Evolutionary conservation across 2,888 invertebrate species (phyloP), one percentile per base, ranked within the genome.

Genomic region (Polydesmus complanatus): DNA sequence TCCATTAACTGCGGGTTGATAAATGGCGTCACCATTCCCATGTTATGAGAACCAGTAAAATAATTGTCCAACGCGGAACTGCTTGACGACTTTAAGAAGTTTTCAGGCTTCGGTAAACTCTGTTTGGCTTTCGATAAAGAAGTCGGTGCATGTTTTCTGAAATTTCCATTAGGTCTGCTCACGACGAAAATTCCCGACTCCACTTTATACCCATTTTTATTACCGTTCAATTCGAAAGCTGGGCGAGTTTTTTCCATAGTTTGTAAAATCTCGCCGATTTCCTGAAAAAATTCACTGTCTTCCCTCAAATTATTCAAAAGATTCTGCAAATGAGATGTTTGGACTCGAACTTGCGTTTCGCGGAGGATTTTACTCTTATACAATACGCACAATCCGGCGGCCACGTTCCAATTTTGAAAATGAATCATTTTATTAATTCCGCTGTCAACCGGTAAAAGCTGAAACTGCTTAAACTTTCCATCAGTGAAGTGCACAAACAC

Each of bases 401-500:
- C 27, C 48, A 60, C 23, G 22, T 49, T 49, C 54, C 54, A 60
- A 23, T 19, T 25, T 26, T 52, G 23, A 26, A 19, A 19, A 23
- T 37, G 21, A 14, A 60, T 25, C 26, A 60, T 19, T 37, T 25
- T 54, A 19, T 19, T 22, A 18, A 60, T 54, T 25, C 60, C 60
- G 14, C 19, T 11, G 2, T 54, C 54, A 26, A 60, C 47, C 5
- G 47, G 22, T 47, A 55, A 48, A 19, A 60, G 49, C n/a, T 55
- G 48, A 23, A 55, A 48, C 19, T 11, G 25, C 37, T 23, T 27
- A 23, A 60, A 48, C 5, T 19, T 21, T 8, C 60, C 55, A 19
- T 60, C 55, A 2, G 25, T 27, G 47, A 55, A 47, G 54, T 23
- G 49, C 54, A 60, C 21, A 60, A 47, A n/a, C 48, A 22, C 11